Percentiles rank a stretch among this genome's conserved stretches.
Conservation (phyloP, 2,113 vertebrate genomes). For the Eira barbara region DNA sequence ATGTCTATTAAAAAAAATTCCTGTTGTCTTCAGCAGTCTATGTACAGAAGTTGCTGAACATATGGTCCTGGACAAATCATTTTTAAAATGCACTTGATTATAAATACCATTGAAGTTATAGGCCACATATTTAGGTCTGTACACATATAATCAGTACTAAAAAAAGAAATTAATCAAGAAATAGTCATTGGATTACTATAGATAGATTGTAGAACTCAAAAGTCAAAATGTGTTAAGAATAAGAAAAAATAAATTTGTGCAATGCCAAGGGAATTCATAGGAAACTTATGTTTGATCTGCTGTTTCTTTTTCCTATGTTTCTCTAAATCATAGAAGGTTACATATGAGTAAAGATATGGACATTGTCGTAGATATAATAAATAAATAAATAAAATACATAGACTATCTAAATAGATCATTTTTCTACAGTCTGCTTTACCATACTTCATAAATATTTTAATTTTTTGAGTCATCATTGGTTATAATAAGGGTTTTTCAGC, state of each 20-base stretch:
- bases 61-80: not conserved
- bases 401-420: not conserved
- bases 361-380: not conserved
- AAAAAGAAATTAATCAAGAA: slow-evolving; percentile 8
- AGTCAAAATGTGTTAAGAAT: not conserved
- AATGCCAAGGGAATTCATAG: not conserved
- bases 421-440: not conserved
- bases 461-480: not conserved
- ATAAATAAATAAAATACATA: not conserved
- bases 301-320: not conserved
- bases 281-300: not conserved
- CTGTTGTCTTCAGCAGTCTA: not conserved
- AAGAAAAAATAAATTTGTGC: not conserved
- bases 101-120: not conserved
- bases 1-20: not conserved
- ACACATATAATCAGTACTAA: not conserved
- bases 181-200: not conserved
- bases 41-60: not conserved
- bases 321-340: not conserved
- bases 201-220: not conserved
- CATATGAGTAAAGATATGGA: not conserved
- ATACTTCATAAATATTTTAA: not conserved
- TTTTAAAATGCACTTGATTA: not conserved
- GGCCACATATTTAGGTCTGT: not conserved
- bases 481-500: not conserved